These are phyloP conservation scores for Diachrysia chrysitis DNA, from an alignment of 2,888 invertebrate species.

Conservation along the genomic window DNA sequence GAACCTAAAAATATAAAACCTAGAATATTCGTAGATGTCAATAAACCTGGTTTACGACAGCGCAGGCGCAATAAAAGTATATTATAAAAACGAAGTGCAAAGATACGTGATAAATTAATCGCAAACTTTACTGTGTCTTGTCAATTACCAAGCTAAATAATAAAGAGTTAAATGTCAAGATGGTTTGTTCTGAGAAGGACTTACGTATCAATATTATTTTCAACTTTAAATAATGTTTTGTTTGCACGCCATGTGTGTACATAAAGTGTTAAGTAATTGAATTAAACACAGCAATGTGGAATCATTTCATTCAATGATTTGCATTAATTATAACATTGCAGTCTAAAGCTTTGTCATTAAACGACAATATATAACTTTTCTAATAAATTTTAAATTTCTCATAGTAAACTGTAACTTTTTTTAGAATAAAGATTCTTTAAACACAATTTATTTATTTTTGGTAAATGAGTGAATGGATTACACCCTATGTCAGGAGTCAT, in stretches of 20 bases:
- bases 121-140: constrained; percentile 41
- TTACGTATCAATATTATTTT: neutral
- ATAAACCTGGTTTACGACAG: constrained; percentile 55
- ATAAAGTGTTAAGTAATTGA: neutral
- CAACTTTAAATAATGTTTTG: neutral
- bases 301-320: too few species aligned
- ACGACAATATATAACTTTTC: too few species aligned
- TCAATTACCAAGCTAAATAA: constrained; percentile 31
- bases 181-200: constrained; percentile 25
- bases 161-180: constrained; percentile 16
- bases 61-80: constrained; percentile 51
- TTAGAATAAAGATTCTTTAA: too few species aligned
- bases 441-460: too few species aligned
- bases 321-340: too few species aligned
- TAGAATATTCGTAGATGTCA: constrained; percentile 39
- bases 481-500: too few species aligned
- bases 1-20: constrained; percentile 35
- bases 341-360: too few species aligned
- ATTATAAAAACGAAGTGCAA: constrained; percentile 53
- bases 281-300: too few species aligned
- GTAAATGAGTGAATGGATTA: too few species aligned
- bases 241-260: neutral
- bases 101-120: constrained; percentile 37
- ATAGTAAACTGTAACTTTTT: too few species aligned
- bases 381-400: too few species aligned